Base-by-base conservation (phyloP, 2,888 invertebrate genomes). In the Leptura quadrifasciata region DNA sequence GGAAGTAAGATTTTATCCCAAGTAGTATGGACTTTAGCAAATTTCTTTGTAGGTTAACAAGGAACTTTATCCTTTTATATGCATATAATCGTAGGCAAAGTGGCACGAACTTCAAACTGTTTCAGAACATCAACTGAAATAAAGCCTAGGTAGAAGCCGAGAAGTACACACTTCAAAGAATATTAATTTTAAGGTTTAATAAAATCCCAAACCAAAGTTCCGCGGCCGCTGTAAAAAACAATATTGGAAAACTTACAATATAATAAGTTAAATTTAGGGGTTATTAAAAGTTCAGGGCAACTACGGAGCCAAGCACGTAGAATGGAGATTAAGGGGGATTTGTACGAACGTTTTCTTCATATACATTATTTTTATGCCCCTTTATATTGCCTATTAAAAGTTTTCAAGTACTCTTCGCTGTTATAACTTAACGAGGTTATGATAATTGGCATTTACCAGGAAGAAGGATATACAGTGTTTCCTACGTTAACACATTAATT, bases 251-350 rank as follows among this genome's bases (percentile, higher is more conserved):
- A 61, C 60, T 61, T 61, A 61, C 17, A 17, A 27, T 0, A n/a
- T 61, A 61, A 61, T 31, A 61, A 61, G 24, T 61, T 61, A 61
- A 61, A 61, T 61, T 61, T 61, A 31, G 60, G 17, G 60, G 27
- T 61, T 27, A 61, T 61, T 61, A 61, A 61, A 61, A 61, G 60
- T 61, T 31, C 31, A 31, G 31, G n/a, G 31, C 58, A 12, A 15
- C 47, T 47, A 47, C 47, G 2, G 15, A 47, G 47, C 47, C 47
- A 4, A 47, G 47, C 47, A 47, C 47, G 47, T 47, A 47, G 47
- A 47, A 47, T 1, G 47, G 3, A 39, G 39, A 12, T 39, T 39
- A 6, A 39, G 39, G 47, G 47, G 5, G 12, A 2, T 47, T 15
- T 1, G 47, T 47, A 47, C n/a, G 47, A 4, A 12, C 47, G n/a